phyloP scores from a whole-genome alignment of 2,113 vertebrate genomes.

The Chiloscyllium plagiosum region DNA sequence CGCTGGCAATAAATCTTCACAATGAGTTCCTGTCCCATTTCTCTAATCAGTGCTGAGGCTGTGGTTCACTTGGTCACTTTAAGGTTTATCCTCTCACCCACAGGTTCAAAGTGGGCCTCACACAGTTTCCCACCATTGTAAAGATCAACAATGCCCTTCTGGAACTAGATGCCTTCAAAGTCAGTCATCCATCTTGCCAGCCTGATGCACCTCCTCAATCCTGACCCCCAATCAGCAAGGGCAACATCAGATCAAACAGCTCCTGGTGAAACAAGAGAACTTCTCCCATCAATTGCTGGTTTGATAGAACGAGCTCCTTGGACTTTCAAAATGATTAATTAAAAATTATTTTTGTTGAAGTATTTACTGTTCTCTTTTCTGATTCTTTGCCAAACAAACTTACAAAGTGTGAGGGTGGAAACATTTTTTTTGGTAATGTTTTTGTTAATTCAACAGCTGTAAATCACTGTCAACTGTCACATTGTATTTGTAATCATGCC shows the following conservation, averaged over 20 bases:
- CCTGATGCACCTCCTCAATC: slow-evolving; percentile 79
- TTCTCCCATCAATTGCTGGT: not conserved
- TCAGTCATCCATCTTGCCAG: slow-evolving; percentile 74
- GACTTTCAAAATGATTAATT: not conserved
- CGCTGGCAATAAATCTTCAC: not conserved
- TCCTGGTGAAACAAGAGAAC: not conserved
- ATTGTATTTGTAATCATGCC: not conserved
- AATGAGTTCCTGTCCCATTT: not conserved
- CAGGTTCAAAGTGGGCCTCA: slow-evolving; percentile 84
- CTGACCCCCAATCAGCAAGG: slow-evolving; percentile 46
- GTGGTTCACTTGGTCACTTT: not conserved
- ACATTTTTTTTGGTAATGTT: not conserved
- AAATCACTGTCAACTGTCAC: not conserved
- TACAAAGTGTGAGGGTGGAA: too few species aligned
- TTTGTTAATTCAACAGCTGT: not conserved
- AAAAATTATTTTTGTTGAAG: not conserved
- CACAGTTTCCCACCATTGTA: slow-evolving; percentile 71
- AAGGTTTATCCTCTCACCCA: not conserved
- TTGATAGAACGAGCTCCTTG: not conserved
- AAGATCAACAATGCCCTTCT: slow-evolving; percentile 73
- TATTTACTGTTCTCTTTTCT: not conserved
- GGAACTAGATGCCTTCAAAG: slow-evolving; percentile 76
- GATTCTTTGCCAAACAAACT: too few species aligned
- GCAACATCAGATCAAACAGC: not conserved
- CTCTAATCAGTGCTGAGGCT: not conserved